Percentiles rank a stretch among this genome's conserved stretches.
These are phyloP conservation scores for Tiaroga cobitis DNA, from an alignment of 2,797 vertebrate species.

Conservation along the genomic window DNA sequence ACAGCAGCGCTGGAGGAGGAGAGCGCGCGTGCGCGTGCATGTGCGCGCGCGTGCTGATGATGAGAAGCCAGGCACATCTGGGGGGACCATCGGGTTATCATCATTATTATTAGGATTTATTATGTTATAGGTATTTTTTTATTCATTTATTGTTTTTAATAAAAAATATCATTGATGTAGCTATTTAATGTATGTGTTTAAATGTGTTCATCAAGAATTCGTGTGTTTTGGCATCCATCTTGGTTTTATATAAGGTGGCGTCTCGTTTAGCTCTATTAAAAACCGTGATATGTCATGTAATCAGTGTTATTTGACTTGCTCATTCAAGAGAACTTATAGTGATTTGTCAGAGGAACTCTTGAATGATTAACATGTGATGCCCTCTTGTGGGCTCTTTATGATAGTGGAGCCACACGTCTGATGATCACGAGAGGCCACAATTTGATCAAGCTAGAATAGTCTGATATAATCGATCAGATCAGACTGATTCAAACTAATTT, in stretches of 20 bases:
- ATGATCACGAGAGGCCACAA: too few species aligned
- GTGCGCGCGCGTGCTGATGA: not conserved
- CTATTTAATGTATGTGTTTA: too few species aligned
- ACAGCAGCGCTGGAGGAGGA: constrained; percentile 45
- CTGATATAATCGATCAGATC: not conserved
- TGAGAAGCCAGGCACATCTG: not conserved
- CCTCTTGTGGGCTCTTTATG: not conserved
- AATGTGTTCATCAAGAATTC: not conserved
- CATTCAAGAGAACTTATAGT: not conserved
- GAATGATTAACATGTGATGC: not conserved
- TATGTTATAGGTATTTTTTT: not conserved
- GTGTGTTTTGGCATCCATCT: not conserved
- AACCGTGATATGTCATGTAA: not conserved
- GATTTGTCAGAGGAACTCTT: not conserved
- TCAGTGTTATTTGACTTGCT: not conserved
- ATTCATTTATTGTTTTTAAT: not conserved
- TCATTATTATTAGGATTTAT: not conserved
- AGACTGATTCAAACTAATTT: too few species aligned
- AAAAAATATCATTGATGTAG: not conserved
- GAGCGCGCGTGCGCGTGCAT: constrained; percentile 41
- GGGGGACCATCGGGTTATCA: not conserved
- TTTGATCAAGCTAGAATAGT: not conserved
- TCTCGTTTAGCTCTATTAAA: not conserved
- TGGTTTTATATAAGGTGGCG: not conserved
- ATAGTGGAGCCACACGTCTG: not conserved